phyloP scores from a whole-genome alignment of 2,888 invertebrate species.

The Trichopoda pennipes region DNA sequence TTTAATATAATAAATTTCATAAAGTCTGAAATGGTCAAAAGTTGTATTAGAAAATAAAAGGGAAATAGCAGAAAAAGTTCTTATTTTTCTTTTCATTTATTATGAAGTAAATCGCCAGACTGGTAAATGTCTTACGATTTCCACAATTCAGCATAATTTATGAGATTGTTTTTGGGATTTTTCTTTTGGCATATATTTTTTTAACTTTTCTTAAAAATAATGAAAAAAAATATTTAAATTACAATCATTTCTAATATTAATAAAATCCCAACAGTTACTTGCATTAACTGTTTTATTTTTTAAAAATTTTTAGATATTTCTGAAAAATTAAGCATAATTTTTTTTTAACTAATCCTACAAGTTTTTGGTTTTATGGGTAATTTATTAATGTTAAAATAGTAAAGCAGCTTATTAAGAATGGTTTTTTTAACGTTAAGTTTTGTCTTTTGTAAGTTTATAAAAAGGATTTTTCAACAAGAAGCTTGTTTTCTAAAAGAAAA shows the following conservation, averaged over 20 bases:
- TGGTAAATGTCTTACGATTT: constrained; percentile 33
- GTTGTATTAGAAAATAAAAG: constrained; percentile 18
- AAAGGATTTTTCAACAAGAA: too few species aligned
- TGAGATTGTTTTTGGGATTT: constrained; percentile 54
- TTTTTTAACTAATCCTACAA: too few species aligned
- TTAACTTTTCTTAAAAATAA: constrained; percentile 5
- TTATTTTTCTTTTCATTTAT: constrained; percentile 30
- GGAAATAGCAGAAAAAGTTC: constrained; percentile 21
- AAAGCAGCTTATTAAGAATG: too few species aligned
- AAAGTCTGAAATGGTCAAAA: constrained; percentile 61
- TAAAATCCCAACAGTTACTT: neutral
- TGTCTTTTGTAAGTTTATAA: too few species aligned
- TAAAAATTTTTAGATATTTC: neutral
- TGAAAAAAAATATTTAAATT: constrained; percentile 36
- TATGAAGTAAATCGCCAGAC: constrained; percentile 46
- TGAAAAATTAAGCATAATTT: neutral
- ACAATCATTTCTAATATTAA: neutral
- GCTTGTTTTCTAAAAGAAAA: too few species aligned
- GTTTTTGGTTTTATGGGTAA: too few species aligned
- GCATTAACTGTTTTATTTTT: neutral
- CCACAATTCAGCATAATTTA: constrained; percentile 51
- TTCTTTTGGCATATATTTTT: neutral
- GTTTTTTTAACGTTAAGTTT: too few species aligned
- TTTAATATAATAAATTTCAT: constrained; percentile 35
- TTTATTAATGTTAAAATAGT: too few species aligned